Base-by-base conservation (phyloP, 2,797 vertebrate species). In the Eulemur rubriventer region DNA sequence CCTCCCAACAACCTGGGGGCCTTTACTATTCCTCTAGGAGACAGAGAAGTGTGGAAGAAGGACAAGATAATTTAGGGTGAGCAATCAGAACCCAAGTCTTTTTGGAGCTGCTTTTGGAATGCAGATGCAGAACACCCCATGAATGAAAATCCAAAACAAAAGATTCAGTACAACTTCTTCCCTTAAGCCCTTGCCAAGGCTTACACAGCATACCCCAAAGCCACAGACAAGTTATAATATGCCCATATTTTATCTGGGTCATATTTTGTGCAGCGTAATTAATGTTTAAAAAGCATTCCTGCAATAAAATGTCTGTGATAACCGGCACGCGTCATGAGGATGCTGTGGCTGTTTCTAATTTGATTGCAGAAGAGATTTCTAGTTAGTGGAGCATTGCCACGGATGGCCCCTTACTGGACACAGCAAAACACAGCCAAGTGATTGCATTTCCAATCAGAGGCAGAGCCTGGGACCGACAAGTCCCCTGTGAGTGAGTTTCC, bases 381-480 rank as follows among this genome's bases (percentile, higher is more conserved):
- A 97, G 96, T 94, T 97, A 97, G 92, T 95, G 57, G 89, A 96
- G 91, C 96, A 43, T 97, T 18, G 6, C 89, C 4, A 9, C 93
- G 96, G 89, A 97, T 65, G 86, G 96, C 75, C 93, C 89, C 96
- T 97, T 96, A 95, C 96, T 96, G 97, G 96, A 96, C 94, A 94
- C 81, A 87, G 91, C 89, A 81, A 95, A 92, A 95, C 92, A 95
- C 70, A 94, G 86, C 84, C 94, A 97, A 95, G 63, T 72, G 93
- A 97, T 95, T 95, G 86, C 79, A 96, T 92, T 97, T 97, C 94
- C 97, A 97, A 96, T 96, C 96, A 97, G 88, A 95, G 61, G 85
- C 96, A 96, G 82, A 97, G 83, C 61, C 82, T 67, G 70, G 75
- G 79, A 92, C 88, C 9, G 7, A 84, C 91, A 86, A 91, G 70